Evolutionary conservation across 2,113 vertebrate species (phyloP).

Genomic region (Philantomba maxwellii): DNA sequence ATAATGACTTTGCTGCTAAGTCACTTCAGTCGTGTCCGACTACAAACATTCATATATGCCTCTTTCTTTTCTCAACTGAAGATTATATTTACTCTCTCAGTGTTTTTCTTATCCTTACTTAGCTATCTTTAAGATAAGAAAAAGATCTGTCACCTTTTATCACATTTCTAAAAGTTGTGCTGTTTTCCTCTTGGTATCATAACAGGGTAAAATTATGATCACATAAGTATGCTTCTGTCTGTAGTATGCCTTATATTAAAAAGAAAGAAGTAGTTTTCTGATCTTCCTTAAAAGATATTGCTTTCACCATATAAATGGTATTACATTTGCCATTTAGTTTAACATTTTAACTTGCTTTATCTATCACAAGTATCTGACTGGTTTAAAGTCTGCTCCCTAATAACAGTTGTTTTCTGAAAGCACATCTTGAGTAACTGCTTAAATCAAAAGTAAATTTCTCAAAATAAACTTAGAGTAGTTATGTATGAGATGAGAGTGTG

Average conservation of each 20-base stretch:
- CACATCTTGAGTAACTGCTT: neutral
- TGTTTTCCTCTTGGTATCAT: neutral
- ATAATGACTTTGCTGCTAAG: neutral
- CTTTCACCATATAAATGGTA: neutral
- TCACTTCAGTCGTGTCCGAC: no score
- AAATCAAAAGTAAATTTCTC: neutral
- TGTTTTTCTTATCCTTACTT: neutral
- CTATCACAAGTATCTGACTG: neutral
- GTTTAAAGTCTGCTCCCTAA: neutral
- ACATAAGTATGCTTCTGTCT: neutral
- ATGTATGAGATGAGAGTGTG: neutral
- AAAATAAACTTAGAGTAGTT: neutral
- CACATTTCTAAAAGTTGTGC: neutral
- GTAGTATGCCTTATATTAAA: neutral
- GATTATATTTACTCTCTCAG: neutral
- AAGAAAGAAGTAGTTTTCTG: neutral
- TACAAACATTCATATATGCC: neutral
- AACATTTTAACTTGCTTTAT: neutral
- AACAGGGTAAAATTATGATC: neutral
- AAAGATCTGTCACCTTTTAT: neutral
- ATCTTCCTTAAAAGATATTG: neutral
- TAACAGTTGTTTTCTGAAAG: neutral
- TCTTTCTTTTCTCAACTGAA: neutral
- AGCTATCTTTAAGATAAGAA: neutral
- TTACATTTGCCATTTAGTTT: neutral